phyloP scores from a whole-genome alignment of 2,113 vertebrate genomes.

The Oryzias javanicus region DNA sequence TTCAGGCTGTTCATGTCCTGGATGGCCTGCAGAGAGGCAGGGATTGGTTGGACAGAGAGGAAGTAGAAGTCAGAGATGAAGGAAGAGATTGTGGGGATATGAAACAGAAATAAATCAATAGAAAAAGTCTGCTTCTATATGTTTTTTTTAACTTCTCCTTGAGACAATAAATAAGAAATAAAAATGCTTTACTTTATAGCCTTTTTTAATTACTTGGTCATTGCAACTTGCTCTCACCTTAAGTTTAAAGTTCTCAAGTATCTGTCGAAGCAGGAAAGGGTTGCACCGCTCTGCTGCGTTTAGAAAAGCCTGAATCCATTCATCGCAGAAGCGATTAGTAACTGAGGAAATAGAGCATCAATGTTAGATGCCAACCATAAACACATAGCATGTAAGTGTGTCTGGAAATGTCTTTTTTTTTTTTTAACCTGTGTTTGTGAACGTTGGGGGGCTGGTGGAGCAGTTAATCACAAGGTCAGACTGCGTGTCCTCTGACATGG shows the following conservation, averaged over 20 bases:
- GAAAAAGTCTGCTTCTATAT: not conserved
- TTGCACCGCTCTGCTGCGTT: constrained; percentile 87
- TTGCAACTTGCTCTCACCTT: constrained; percentile 78
- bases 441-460: constrained; percentile 77
- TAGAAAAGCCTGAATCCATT: constrained; percentile 93
- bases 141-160: no score
- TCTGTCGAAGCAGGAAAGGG: constrained; percentile 92
- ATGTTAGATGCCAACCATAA: not conserved
- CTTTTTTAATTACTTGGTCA: no score
- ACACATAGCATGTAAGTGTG: not conserved
- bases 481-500: constrained; percentile 81
- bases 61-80: not conserved
- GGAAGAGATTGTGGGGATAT: not conserved
- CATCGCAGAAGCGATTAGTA: constrained; percentile 93
- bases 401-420: constrained; percentile 12
- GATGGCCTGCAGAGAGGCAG: constrained; percentile 82
- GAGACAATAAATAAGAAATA: not conserved
- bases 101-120: not conserved
- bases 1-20: constrained; percentile 98
- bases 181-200: not conserved
- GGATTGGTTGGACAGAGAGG: not conserved
- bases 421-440: constrained; percentile 81
- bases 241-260: constrained; percentile 97
- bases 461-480: constrained; percentile 84
- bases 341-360: constrained; percentile 67